Percentiles rank a stretch among this genome's conserved stretches.
These are phyloP conservation scores for Sebastes melanostomus DNA, from an alignment of 2,797 vertebrate genomes.

Conservation along the genomic window DNA sequence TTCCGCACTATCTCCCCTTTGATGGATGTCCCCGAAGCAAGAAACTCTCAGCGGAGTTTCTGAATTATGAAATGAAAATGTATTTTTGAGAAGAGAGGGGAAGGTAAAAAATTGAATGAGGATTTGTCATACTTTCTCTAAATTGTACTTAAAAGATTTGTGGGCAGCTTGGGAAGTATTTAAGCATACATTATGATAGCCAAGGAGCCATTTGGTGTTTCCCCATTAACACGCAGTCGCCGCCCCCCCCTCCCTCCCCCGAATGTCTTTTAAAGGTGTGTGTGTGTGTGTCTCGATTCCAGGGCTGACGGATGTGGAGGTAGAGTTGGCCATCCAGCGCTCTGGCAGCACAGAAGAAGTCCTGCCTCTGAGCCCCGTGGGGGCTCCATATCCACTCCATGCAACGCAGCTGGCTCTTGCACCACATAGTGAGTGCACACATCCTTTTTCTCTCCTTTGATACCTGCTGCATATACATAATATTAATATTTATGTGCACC, in stretches of 20 bases:
- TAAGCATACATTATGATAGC: conserved; percentile 56
- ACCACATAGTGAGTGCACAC: conserved; percentile 85
- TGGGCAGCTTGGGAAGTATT: conserved; percentile 65
- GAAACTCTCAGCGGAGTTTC: conserved; percentile 65
- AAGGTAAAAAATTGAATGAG: conserved; percentile 67
- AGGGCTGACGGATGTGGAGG: conserved; percentile 96
- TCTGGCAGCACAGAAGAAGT: conserved; percentile 88
- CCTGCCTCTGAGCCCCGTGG: conserved; percentile 71
- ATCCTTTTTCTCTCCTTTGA: conserved; percentile 1
- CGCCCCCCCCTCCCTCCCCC: neutral
- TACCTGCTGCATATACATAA: neutral
- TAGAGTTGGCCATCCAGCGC: conserved; percentile 95
- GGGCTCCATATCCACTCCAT: conserved; percentile 75
- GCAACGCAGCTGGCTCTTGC: conserved; percentile 77
- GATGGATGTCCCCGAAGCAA: conserved; percentile 69
- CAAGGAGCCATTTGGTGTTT: conserved; percentile 58
- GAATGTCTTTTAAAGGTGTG: conserved; percentile 40
- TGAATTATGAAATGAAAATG: conserved; percentile 74
- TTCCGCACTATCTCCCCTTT: conserved; percentile 59
- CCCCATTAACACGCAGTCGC: conserved; percentile 38
- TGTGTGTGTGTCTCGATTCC: conserved; percentile 57
- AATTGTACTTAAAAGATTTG: conserved; percentile 73
- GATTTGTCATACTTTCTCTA: conserved; percentile 63
- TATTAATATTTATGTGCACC: neutral
- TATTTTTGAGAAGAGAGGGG: conserved; percentile 51